A percentile compares a stretch with the other conserved stretches of the same genome.
Evolutionary conservation across 2,888 invertebrate genomes (phyloP).

Genomic region (Norana najaformis): DNA sequence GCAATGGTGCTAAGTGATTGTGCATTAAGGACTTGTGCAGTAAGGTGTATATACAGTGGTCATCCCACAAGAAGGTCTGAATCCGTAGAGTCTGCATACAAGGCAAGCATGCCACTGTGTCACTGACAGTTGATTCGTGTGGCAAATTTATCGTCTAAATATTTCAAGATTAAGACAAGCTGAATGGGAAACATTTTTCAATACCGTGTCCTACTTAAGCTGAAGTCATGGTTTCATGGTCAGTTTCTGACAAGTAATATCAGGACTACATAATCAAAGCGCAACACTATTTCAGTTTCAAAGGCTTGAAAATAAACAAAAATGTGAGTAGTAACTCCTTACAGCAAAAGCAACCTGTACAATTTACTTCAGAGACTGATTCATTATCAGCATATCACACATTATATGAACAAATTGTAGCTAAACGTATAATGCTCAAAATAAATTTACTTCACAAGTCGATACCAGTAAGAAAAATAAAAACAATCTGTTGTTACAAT

Average conservation of each 20-base stretch:
- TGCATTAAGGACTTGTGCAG: background rate
- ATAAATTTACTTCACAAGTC: no score
- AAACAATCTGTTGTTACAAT: background rate
- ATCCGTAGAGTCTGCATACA: background rate
- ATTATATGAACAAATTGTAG: slow-evolving; percentile 2
- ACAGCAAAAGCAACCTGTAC: background rate
- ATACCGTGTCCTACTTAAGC: background rate
- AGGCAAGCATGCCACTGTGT: background rate
- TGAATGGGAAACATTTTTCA: background rate
- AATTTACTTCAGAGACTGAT: background rate
- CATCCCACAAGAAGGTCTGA: background rate
- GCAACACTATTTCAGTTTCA: background rate
- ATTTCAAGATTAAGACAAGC: slow-evolving; percentile 1
- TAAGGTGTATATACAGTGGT: background rate
- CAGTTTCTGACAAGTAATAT: background rate
- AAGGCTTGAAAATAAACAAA: background rate
- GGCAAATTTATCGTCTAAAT: background rate
- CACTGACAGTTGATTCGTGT: background rate
- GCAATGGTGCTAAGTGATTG: background rate
- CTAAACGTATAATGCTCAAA: background rate
- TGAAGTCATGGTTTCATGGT: background rate
- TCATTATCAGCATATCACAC: background rate
- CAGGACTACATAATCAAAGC: background rate
- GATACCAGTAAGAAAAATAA: background rate
- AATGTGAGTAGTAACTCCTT: background rate